Base-by-base conservation (phyloP, 2,888 invertebrate genomes). In the Ommatoiulus sabulosus region DNA sequence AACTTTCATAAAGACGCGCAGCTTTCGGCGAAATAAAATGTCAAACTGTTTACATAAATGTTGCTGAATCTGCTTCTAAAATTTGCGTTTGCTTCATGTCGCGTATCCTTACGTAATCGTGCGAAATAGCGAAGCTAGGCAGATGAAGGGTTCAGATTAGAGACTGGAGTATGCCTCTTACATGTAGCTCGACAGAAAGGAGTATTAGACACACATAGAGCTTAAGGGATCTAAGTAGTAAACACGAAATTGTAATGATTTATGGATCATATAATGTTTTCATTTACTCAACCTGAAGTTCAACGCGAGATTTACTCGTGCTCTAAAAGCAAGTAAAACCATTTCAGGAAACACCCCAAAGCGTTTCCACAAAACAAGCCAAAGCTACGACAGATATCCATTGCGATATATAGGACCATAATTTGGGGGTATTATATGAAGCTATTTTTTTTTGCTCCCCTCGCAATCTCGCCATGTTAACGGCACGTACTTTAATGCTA, bases 221-320 rank as follows among this genome's bases (percentile, higher is more conserved):
- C 80, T 80, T 80, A 43, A 43, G 80, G 80, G 80, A 80, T 80
- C 24, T 43, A 43, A 80, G 80, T 80, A 43, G 80, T 80, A 80
- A 80, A 80, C 80, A 80, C 80, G 80, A 80, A 80, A 80, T 80
- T 43, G 80, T 80, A 43, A 80, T 80, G 80, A 80, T 80, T 80
- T 80, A 80, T 80, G 80, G 80, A 43, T 80, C 80, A 43, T 80
- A 80, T 80, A 80, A 80, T 80, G 80, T 24, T 80, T 80, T 80
- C 80, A 80, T 80, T 80, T 80, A 80, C 80, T 80, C 80, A 80
- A 80, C 80, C 80, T 80, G 80, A 80, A 80, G 80, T 80, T 80
- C 80, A 80, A 80, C 80, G 15, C 12, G 35, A 80, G 80, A 80
- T 80, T 80, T 80, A 80, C 80, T 80, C 35, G 35, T 35, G 80